These are phyloP conservation scores for Parnassius apollo DNA, from an alignment of 2,888 invertebrate genomes.

Conservation along the genomic window DNA sequence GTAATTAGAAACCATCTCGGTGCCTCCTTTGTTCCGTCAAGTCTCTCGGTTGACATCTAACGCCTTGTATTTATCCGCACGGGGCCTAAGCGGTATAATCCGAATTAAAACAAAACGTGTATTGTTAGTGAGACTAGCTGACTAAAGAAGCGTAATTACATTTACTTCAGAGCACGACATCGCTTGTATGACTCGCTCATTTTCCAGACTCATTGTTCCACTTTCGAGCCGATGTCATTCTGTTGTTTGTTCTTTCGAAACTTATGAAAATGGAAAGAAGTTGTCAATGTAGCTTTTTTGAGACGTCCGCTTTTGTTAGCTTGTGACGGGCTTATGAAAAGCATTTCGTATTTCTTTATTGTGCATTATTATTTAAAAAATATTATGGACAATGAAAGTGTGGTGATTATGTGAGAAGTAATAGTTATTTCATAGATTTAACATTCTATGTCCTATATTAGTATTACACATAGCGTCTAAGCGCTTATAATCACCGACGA, in stretches of 20 bases:
- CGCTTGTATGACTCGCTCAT: constrained; percentile 16
- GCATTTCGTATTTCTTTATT: not conserved
- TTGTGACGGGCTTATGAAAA: not conserved
- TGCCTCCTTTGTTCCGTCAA: constrained; percentile 72
- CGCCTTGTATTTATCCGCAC: constrained; percentile 68
- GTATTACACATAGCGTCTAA: too few species aligned
- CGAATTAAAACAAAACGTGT: constrained; percentile 54
- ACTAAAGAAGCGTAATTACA: constrained; percentile 23
- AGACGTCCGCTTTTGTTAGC: constrained; percentile 1
- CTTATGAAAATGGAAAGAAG: constrained; percentile 6
- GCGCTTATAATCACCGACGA: too few species aligned
- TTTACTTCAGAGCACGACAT: constrained; percentile 14
- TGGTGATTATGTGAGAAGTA: too few species aligned
- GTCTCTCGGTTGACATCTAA: constrained; percentile 63
- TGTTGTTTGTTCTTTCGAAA: constrained; percentile 9
- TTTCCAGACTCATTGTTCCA: constrained; percentile 13
- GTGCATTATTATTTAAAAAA: not conserved
- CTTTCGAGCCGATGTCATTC: constrained; percentile 10
- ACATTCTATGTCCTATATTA: too few species aligned
- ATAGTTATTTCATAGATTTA: too few species aligned
- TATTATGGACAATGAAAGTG: too few species aligned
- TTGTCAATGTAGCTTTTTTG: constrained; percentile 3
- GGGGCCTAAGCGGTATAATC: constrained; percentile 58
- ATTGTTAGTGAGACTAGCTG: constrained; percentile 37
- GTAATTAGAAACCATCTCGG: constrained; percentile 81